These are phyloP conservation scores for Oreochromis mossambicus DNA, from an alignment of 2,797 vertebrate species.

Conservation along the genomic window DNA sequence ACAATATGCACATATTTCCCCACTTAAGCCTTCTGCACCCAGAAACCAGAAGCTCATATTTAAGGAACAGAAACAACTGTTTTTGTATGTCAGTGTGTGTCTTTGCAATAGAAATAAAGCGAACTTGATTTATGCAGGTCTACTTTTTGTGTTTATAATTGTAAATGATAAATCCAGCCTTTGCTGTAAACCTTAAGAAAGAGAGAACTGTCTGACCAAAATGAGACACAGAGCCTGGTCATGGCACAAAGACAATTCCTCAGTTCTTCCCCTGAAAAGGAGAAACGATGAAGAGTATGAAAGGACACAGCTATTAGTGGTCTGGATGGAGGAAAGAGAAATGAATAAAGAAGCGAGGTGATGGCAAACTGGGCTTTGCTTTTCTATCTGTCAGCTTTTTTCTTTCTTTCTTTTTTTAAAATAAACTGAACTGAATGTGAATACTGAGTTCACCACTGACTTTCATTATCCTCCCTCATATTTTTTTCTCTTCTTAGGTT, in stretches of 20 bases:
- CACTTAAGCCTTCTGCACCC: neutral
- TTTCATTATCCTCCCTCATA: conserved; percentile 25
- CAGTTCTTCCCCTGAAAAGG: conserved; percentile 34
- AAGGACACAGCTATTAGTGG: conserved; percentile 51
- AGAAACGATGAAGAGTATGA: conserved; percentile 22
- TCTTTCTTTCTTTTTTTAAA: neutral
- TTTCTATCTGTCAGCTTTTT: conserved; percentile 12
- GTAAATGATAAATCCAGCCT: conserved; percentile 2
- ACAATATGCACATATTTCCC: neutral
- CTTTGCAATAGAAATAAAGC: neutral
- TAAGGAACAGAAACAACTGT: neutral
- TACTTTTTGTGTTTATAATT: neutral
- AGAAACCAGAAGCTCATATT: neutral
- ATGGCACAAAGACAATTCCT: conserved; percentile 33
- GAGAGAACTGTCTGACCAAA: conserved; percentile 14
- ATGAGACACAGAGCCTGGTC: conserved; percentile 27
- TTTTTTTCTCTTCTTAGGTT: conserved; percentile 1
- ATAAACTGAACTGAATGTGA: conserved; percentile 30
- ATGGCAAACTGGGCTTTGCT: neutral
- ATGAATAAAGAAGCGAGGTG: neutral
- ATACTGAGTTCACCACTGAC: conserved; percentile 23
- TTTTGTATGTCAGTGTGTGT: neutral
- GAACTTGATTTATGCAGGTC: neutral
- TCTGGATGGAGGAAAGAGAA: conserved; percentile 35
- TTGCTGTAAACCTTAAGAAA: conserved; percentile 1